phyloP scores from a whole-genome alignment of 2,113 vertebrate species.

The Podarcis muralis region DNA sequence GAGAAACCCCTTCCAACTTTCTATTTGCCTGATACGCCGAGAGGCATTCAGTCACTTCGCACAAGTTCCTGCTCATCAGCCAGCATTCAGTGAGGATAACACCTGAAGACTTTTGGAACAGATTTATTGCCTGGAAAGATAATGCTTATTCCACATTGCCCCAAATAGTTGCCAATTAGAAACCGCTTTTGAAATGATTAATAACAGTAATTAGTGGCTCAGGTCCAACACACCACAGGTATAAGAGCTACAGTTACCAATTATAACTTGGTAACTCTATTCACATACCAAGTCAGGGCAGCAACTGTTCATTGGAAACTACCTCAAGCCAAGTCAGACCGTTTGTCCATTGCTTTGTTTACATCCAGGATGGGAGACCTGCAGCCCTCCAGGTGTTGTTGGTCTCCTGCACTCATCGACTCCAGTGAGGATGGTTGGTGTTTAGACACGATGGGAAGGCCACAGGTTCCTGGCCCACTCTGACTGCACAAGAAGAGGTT shows the following conservation, averaged over 20 bases:
- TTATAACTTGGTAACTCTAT: background rate
- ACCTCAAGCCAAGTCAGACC: background rate
- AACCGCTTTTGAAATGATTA: background rate
- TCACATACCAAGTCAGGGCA: background rate
- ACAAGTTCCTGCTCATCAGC: conserved; percentile 54
- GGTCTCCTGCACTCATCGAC: too few species aligned
- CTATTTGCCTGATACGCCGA: conserved; percentile 55
- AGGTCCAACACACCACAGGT: background rate
- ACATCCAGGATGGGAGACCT: too few species aligned
- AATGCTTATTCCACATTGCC: conserved; percentile 57
- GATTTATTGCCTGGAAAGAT: conserved; percentile 56
- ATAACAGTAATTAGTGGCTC: background rate
- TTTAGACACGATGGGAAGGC: too few species aligned
- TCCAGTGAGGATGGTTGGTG: too few species aligned
- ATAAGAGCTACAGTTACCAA: background rate
- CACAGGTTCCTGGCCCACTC: too few species aligned
- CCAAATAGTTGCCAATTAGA: conserved; percentile 30
- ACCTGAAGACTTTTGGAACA: conserved; percentile 67
- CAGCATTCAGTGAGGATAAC: conserved; percentile 65
- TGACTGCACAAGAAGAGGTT: too few species aligned
- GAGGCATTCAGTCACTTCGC: conserved; percentile 52
- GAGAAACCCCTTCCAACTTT: conserved; percentile 39
- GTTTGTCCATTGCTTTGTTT: background rate
- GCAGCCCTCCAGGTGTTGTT: too few species aligned
- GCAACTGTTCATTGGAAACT: background rate